Evolutionary conservation across 2,888 invertebrate genomes (phyloP), one percentile per base, ranked within the genome.

Genomic region (Amorpha juglandis): DNA sequence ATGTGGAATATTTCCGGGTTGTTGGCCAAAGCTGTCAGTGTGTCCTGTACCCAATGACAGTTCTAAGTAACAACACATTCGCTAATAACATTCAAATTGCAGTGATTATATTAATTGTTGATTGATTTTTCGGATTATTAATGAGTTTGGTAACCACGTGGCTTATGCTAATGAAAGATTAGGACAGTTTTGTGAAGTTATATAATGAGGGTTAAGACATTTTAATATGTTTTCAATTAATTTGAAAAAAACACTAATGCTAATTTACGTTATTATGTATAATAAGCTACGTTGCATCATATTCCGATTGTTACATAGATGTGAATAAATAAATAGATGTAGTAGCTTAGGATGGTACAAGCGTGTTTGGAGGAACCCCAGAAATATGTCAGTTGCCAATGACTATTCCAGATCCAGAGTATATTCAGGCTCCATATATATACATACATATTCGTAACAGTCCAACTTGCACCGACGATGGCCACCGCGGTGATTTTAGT

Each of bases 1-100:
- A 67, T 62, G 69, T 67, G 62, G 51, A 19, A 50, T 65, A 68
- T 75, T 82, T 81, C 80, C 79, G 78, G 77, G 79, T 81, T 35
- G 69, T 62, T 45, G 45, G 68, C 66, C 66, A 63, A 52, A 66
- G 47, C 55, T 58, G 58, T 58, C 58, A 58, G 38, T 58, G 27
- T 45, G 38, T 35, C 19, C 48, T 27, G 12, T 19, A 27, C 21
- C 27, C 48, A 55, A 21, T 50, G 63, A 55, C 63, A 63, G 16
- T 58, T 63, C 58, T 50, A 27, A 48, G 48, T 53, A 63, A 27
- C 4, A 62, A 16, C 33, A 63, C 50, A 38, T 63, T 63, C 35
- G 63, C 63, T 63, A 63, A 63, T 63, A 11, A 63, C 51, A 63
- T 63, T 63, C 63, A 63, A 63, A 63, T 35, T 38, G 58, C 16